Evolutionary conservation across 2,113 vertebrate species (phyloP).

Genomic region (Falco punctatus): DNA sequence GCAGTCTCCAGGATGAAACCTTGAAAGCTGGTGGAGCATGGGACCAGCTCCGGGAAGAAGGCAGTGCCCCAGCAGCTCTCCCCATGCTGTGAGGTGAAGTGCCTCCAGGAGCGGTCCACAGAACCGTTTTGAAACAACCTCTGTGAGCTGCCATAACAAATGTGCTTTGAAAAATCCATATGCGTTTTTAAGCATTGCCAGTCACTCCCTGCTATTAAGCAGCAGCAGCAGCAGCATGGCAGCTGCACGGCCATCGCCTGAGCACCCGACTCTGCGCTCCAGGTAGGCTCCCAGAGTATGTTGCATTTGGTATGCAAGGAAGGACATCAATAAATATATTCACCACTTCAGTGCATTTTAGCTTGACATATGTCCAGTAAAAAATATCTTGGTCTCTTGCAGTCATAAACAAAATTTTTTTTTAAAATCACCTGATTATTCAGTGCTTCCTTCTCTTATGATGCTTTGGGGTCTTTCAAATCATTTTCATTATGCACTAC

Average conservation of each 20-base stretch:
- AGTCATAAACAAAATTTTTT: conserved; percentile 7
- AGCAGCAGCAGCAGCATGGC: neutral
- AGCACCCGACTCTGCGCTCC: neutral
- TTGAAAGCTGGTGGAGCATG: neutral
- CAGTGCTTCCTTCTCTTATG: conserved; percentile 29
- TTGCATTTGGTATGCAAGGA: conserved; percentile 34
- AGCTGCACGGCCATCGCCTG: neutral
- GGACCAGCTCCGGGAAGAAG: neutral
- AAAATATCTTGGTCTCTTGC: conserved; percentile 34
- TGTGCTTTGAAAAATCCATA: neutral
- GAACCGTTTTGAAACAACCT: neutral
- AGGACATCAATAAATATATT: conserved; percentile 20
- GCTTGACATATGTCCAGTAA: conserved; percentile 68
- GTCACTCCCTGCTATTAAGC: neutral
- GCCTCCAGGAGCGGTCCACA: neutral
- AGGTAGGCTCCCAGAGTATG: neutral
- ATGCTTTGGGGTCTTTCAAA: conserved; percentile 67
- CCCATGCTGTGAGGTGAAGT: neutral
- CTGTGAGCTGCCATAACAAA: neutral
- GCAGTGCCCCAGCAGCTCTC: neutral
- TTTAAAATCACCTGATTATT: conserved; percentile 44
- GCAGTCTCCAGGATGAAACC: neutral
- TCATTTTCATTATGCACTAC: conserved; percentile 63
- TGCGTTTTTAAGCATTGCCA: neutral
- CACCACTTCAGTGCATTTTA: conserved; percentile 55